Conservation (phyloP, 1,140 invertebrate species). For the Myzus persicae region DNA sequence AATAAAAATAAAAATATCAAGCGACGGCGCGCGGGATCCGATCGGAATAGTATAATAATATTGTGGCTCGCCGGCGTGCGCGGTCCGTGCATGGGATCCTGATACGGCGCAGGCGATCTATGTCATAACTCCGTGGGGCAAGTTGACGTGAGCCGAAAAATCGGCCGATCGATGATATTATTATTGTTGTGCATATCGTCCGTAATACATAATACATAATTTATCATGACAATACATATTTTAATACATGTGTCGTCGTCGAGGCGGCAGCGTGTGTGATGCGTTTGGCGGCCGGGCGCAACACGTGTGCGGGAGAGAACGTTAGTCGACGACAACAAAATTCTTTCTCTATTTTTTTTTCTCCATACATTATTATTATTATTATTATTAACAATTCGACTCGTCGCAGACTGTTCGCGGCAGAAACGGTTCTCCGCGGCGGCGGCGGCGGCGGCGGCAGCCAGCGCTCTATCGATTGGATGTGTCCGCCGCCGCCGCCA, state of each 20-base stretch:
- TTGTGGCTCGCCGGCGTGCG: not conserved
- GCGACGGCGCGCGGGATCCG: not conserved
- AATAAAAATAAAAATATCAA: too few relatives aligned
- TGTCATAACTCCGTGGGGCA: slow-evolving; percentile 26
- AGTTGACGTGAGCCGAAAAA: not conserved
- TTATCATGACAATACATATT: too few relatives aligned
- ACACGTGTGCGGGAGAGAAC: slow-evolving; percentile 5
- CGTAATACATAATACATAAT: too few relatives aligned
- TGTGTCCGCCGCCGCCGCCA: not conserved
- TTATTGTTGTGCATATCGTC: too few relatives aligned
- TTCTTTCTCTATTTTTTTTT: not conserved
- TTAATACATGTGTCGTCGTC: not conserved
- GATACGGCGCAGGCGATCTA: slow-evolving; percentile 15
- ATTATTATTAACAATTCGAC: not conserved
- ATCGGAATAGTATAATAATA: too few relatives aligned
- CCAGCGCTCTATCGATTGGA: slow-evolving; percentile 38
- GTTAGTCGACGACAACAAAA: not conserved
- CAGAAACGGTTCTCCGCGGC: not conserved
- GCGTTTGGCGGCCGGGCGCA: not conserved
- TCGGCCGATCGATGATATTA: too few relatives aligned
- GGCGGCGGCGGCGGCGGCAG: not conserved
- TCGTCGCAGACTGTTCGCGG: not conserved
- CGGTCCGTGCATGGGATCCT: not conserved
- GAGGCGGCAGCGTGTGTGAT: too few relatives aligned
- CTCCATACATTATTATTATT: not conserved